A percentile compares a stretch with the other conserved stretches of the same genome.
Conservation (phyloP, 2,797 vertebrate species). For the Cuculus canorus region DNA sequence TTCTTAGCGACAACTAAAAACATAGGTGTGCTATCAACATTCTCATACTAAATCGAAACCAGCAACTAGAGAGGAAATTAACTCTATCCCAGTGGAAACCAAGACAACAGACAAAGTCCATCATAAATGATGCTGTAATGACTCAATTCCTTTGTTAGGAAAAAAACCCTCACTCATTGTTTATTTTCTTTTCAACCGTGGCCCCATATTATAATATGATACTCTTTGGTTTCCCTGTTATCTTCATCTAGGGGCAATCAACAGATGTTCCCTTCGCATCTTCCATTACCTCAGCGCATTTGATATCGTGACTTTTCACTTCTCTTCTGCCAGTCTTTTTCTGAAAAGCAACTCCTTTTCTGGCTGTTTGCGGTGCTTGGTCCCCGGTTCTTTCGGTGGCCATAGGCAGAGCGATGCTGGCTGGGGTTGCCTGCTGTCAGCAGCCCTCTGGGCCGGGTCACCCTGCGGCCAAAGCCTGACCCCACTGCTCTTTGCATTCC, state of each 20-base stretch:
- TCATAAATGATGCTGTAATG: neutral
- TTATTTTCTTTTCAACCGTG: neutral
- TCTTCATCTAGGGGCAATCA: neutral
- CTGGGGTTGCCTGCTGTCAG: neutral
- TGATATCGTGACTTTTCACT: neutral
- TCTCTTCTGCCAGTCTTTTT: neutral
- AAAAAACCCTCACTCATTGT: neutral
- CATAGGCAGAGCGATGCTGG: accelerated
- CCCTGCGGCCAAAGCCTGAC: neutral
- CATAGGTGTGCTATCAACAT: no score
- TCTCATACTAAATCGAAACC: no score
- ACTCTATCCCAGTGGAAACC: no score
- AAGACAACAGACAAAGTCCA: neutral
- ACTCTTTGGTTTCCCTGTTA: neutral
- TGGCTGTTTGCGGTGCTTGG: neutral
- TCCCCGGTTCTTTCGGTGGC: neutral
- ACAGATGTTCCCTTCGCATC: neutral
- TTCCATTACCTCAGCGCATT: neutral
- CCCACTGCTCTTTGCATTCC: neutral
- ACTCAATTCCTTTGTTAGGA: neutral
- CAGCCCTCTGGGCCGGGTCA: neutral
- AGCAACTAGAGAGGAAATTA: no score
- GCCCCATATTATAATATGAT: neutral
- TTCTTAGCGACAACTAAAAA: no score
- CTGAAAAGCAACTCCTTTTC: neutral